Conservation (phyloP, 1,140 invertebrate genomes). For the Paracyclopina nana region DNA sequence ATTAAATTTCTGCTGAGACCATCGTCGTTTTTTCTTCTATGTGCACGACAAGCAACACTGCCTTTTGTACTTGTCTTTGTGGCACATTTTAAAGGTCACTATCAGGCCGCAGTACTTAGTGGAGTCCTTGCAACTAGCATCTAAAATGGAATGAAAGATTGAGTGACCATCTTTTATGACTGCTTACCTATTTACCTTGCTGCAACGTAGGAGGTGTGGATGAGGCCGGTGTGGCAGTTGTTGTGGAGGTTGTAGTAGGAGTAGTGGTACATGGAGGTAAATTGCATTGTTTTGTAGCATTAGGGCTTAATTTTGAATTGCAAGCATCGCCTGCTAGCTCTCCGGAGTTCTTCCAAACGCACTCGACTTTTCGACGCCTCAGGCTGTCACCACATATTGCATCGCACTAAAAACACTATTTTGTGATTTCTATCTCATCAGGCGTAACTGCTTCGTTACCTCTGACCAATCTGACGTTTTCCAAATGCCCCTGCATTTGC, state of each 20-base stretch:
- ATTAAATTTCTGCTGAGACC: no score
- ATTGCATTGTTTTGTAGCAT: not conserved
- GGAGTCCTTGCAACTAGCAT: not conserved
- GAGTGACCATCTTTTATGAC: not conserved
- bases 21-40: no score
- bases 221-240: not conserved
- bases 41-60: conserved; percentile 4
- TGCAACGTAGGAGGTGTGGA: not conserved
- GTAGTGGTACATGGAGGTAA: not conserved
- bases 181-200: not conserved
- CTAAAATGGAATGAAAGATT: not conserved
- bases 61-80: conserved; percentile 2
- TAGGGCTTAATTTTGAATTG: not conserved
- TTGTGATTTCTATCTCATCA: not conserved
- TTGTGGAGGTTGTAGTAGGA: not conserved
- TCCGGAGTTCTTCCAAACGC: conserved; percentile 48
- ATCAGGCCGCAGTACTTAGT: conserved; percentile 10
- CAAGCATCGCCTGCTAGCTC: not conserved
- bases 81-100: conserved; percentile 2
- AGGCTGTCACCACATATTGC: conserved; percentile 48
- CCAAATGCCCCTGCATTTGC: conserved; percentile 60
- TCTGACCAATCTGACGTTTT: conserved; percentile 64
- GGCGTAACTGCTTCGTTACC: conserved; percentile 31
- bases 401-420: conserved; percentile 40
- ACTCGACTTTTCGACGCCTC: conserved; percentile 57